Percentiles rank a stretch among this genome's conserved stretches.
phyloP scores from a whole-genome alignment of 1,140 invertebrate genomes.

The Lasaia peninsularis region DNA sequence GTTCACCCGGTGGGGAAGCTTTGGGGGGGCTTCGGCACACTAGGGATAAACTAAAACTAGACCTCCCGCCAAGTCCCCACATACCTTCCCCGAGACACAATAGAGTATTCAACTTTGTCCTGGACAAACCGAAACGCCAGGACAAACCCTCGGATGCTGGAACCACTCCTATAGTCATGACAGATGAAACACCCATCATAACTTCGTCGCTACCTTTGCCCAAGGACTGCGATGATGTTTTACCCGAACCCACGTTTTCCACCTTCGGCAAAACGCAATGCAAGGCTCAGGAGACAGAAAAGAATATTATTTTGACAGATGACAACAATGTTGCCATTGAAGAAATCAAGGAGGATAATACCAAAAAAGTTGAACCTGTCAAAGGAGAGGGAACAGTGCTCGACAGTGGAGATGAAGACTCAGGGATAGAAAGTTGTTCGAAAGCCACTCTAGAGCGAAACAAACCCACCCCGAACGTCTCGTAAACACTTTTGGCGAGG shows the following conservation, averaged over 20 bases:
- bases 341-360: slow-evolving; percentile 35
- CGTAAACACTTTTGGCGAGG: slow-evolving; percentile 27
- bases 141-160: slow-evolving; percentile 23
- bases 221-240: slow-evolving; percentile 33
- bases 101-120: slow-evolving; percentile 62
- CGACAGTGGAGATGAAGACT: slow-evolving; percentile 79
- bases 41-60: slow-evolving; percentile 83
- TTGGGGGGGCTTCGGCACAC: slow-evolving; percentile 86
- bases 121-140: slow-evolving; percentile 50
- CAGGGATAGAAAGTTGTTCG: slow-evolving; percentile 79
- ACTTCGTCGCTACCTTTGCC: slow-evolving; percentile 34
- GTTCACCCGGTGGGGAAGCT: slow-evolving; percentile 54
- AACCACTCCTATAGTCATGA: slow-evolving; percentile 47
- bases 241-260: slow-evolving; percentile 59
- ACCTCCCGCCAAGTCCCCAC: slow-evolving; percentile 79
- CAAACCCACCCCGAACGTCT: slow-evolving; percentile 47
- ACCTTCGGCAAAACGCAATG: slow-evolving; percentile 55
- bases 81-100: slow-evolving; percentile 52
- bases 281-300: slow-evolving; percentile 32
- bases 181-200: slow-evolving; percentile 47
- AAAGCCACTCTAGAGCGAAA: slow-evolving; percentile 77
- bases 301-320: slow-evolving; percentile 48
- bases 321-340: slow-evolving; percentile 28
- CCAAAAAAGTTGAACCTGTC: slow-evolving; percentile 50
- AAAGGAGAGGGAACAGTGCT: slow-evolving; percentile 78